Percentiles rank a stretch among this genome's conserved stretches.
These are phyloP conservation scores for Cichlasoma orientale DNA, from an alignment of 2,797 vertebrate genomes.

Conservation along the genomic window DNA sequence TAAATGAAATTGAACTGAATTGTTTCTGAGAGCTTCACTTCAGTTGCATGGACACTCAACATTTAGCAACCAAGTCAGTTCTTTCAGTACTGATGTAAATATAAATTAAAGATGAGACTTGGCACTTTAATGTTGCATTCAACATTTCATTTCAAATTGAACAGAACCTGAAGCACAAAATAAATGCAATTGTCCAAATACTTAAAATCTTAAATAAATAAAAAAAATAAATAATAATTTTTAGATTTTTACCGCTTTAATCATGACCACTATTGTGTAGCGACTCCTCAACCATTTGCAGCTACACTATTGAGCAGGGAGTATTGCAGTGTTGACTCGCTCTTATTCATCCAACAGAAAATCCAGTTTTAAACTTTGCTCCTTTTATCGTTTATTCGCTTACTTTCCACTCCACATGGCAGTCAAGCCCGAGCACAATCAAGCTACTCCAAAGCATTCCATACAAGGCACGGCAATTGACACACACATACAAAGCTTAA, in stretches of 20 bases:
- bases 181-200: not conserved
- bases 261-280: too few relatives aligned
- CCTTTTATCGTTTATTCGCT: too few relatives aligned
- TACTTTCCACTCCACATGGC: too few relatives aligned
- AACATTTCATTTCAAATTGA: not conserved
- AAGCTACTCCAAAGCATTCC: too few relatives aligned
- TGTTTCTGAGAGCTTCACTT: not conserved
- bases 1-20: not conserved
- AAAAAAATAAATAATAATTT: not conserved
- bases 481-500: too few relatives aligned
- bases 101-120: not conserved
- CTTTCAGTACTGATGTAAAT: not conserved
- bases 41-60: not conserved
- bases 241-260: not conserved
- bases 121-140: not conserved
- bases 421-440: too few relatives aligned
- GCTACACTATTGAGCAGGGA: too few relatives aligned
- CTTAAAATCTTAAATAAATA: not conserved
- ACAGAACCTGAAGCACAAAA: not conserved
- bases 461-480: too few relatives aligned
- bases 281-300: too few relatives aligned
- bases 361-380: too few relatives aligned
- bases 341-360: too few relatives aligned
- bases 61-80: not conserved
- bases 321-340: too few relatives aligned